Conservation (phyloP, 2,888 invertebrate species). For the Cacoxenus indagator region DNA sequence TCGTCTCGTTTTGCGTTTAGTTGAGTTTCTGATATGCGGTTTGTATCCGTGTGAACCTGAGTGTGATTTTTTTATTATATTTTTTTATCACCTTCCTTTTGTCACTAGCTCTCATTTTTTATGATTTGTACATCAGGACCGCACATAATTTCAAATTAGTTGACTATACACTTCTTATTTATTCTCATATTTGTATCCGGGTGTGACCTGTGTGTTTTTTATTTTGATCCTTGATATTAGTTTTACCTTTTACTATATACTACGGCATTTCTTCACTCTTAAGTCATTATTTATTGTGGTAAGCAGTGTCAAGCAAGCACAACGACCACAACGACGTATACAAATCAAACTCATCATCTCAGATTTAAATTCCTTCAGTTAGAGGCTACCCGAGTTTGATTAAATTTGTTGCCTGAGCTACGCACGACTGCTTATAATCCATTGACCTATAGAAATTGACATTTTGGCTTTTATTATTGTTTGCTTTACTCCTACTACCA, state of each 20-base stretch:
- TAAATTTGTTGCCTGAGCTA: neutral
- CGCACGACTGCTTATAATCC: slow-evolving; percentile 10
- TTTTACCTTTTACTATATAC: slow-evolving; percentile 14
- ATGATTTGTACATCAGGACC: slow-evolving; percentile 41
- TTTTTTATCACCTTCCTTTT: neutral
- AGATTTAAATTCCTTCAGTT: neutral
- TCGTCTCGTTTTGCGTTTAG: too few species aligned
- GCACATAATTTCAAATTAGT: slow-evolving; percentile 57
- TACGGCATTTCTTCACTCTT: too few species aligned
- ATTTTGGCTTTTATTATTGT: slow-evolving; percentile 23
- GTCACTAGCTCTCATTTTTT: slow-evolving; percentile 9
- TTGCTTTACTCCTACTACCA: slow-evolving; percentile 24
- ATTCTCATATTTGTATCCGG: neutral
- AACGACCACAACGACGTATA: too few species aligned
- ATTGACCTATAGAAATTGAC: slow-evolving; percentile 23
- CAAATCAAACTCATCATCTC: too few species aligned
- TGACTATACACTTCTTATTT: slow-evolving; percentile 15
- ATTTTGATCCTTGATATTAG: neutral
- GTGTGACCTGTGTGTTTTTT: neutral
- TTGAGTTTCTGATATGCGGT: too few species aligned
- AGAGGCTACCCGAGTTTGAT: neutral
- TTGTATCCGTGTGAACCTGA: too few species aligned
- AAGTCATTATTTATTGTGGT: slow-evolving; percentile 13
- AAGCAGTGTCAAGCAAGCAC: too few species aligned
- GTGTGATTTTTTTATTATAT: too few species aligned